Conservation (phyloP, 2,797 vertebrate genomes). For the Bradypodion pumilum region DNA sequence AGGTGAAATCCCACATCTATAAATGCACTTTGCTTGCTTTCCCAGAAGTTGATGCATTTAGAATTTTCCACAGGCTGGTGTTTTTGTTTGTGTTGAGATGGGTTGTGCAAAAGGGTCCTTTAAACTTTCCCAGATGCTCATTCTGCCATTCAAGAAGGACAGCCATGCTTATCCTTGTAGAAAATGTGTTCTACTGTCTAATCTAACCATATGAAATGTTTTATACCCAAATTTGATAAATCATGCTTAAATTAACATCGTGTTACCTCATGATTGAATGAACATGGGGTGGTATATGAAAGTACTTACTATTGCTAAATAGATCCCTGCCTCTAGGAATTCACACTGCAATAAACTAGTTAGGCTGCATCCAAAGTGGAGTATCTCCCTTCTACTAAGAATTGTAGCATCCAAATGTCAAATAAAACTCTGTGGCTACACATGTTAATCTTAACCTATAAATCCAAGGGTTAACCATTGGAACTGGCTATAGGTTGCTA, state of each 20-base stretch:
- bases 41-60: neutral
- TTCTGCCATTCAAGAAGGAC: neutral
- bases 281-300: too few relatives aligned
- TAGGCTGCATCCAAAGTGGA: too few relatives aligned
- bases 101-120: too few relatives aligned
- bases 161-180: neutral
- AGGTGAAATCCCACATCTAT: neutral
- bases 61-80: neutral
- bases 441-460: too few relatives aligned
- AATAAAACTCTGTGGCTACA: too few relatives aligned
- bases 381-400: too few relatives aligned
- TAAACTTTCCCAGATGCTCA: neutral
- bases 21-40: neutral
- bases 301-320: too few relatives aligned
- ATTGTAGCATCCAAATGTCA: too few relatives aligned
- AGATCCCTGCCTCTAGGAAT: neutral
- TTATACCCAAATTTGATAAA: neutral
- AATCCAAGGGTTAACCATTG: too few relatives aligned
- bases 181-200: neutral
- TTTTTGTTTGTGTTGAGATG: neutral
- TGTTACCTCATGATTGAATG: too few relatives aligned
- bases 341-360: neutral
- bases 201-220: neutral
- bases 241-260: neutral
- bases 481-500: too few relatives aligned